Evolutionary conservation across 2,888 invertebrate species (phyloP).

Genomic region (Pachycephus smyrnensis): DNA sequence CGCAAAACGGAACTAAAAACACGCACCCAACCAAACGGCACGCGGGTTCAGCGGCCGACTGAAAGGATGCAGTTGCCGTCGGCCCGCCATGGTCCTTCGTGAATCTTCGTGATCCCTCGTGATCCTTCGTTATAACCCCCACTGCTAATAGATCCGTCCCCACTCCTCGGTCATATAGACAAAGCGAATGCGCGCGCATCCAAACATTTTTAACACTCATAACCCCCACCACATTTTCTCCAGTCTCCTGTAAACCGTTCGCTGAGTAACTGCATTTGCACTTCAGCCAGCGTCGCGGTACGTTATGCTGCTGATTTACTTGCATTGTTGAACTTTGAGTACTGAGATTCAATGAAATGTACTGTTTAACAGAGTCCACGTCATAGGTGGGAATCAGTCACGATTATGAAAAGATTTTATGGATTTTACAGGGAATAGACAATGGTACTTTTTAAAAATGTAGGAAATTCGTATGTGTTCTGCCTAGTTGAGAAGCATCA

Average conservation of each 20-base stretch:
- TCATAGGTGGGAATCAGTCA: neutral
- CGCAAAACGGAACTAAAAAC: slow-evolving; percentile 9
- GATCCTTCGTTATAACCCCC: slow-evolving; percentile 44
- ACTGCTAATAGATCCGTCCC: slow-evolving; percentile 30
- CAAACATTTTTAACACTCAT: neutral
- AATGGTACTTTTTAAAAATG: too few relatives aligned
- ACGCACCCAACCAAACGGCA: slow-evolving; percentile 46
- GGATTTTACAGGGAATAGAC: neutral
- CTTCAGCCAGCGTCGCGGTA: neutral
- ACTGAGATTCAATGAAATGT: neutral
- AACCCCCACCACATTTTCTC: neutral
- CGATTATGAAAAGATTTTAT: neutral
- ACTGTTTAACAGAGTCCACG: neutral
- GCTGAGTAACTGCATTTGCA: neutral
- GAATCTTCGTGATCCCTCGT: slow-evolving; percentile 47
- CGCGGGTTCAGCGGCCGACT: slow-evolving; percentile 68
- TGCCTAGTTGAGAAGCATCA: neutral
- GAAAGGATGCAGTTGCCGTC: slow-evolving; percentile 65
- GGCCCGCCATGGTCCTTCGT: slow-evolving; percentile 59
- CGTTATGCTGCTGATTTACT: neutral
- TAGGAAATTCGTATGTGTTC: too few relatives aligned
- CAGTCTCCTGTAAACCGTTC: neutral
- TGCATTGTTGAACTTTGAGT: neutral
- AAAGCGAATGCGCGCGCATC: slow-evolving; percentile 65
- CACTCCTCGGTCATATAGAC: slow-evolving; percentile 45